Evolutionary conservation across 2,888 invertebrate species (phyloP).

Genomic region (Cyclophora albipunctata): DNA sequence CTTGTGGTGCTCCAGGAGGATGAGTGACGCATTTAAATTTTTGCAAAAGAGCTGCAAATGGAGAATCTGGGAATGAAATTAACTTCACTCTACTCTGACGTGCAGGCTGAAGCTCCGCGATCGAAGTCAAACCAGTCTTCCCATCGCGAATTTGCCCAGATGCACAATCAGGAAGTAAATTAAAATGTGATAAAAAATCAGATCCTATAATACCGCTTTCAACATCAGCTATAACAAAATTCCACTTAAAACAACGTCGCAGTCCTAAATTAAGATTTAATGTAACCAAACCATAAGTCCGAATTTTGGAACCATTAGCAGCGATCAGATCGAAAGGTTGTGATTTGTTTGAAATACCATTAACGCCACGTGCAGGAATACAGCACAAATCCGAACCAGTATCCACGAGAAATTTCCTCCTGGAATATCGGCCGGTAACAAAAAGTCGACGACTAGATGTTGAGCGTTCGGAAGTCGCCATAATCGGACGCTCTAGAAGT

Average conservation of each 20-base stretch:
- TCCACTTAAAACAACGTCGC: conserved; percentile 16
- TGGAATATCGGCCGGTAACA: conserved; percentile 4
- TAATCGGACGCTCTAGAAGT: no score
- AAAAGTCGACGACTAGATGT: conserved; percentile 10
- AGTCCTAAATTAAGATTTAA: conserved; percentile 13
- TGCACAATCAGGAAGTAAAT: conserved; percentile 7
- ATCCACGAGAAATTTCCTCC: conserved; percentile 5
- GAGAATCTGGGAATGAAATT: not conserved
- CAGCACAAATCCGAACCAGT: conserved; percentile 15
- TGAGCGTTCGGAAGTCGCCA: conserved; percentile 11
- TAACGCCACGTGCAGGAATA: not conserved
- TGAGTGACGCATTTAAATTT: conserved; percentile 1
- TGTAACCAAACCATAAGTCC: conserved; percentile 9
- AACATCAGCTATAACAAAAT: conserved; percentile 19
- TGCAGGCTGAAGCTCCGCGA: not conserved
- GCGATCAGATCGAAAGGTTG: conserved; percentile 4
- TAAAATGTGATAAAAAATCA: conserved; percentile 7
- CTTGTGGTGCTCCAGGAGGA: not conserved
- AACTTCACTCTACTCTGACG: not conserved
- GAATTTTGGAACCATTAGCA: conserved; percentile 14
- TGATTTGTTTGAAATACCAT: conserved; percentile 1
- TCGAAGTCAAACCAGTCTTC: conserved; percentile 2
- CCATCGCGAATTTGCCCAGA: conserved; percentile 7
- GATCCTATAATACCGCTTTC: conserved; percentile 9
- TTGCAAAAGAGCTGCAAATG: not conserved